These are phyloP conservation scores for Drosophila nigricruria DNA, from an alignment of 2,888 invertebrate species.

Conservation along the genomic window DNA sequence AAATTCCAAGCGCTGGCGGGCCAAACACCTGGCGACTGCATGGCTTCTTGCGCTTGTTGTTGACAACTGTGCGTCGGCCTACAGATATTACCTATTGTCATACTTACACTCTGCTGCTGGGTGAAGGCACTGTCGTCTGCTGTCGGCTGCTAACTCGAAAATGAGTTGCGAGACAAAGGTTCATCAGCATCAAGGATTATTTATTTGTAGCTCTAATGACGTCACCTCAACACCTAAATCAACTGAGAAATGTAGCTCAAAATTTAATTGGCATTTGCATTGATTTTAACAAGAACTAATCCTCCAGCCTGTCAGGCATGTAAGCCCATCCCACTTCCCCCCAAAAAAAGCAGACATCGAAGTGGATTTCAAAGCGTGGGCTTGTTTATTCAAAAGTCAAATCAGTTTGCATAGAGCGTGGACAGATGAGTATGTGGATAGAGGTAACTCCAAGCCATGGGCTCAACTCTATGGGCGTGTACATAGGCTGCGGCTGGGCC, in stretches of 20 bases:
- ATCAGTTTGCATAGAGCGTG: conserved; percentile 35
- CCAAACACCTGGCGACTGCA: conserved; percentile 48
- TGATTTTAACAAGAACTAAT: conserved; percentile 36
- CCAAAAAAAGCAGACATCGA: conserved; percentile 19
- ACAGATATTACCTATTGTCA: conserved; percentile 28
- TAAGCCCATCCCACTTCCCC: no score
- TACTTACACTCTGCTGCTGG: conserved; percentile 18
- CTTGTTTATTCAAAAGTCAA: conserved; percentile 26
- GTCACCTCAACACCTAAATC: conserved; percentile 55
- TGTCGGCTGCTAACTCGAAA: conserved; percentile 40
- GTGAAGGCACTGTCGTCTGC: conserved; percentile 40
- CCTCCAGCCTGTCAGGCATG: conserved; percentile 16
- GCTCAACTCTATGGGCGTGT: conserved; percentile 1
- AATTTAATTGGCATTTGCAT: conserved; percentile 68
- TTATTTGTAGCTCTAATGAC: conserved; percentile 42
- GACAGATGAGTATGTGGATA: conserved; percentile 8
- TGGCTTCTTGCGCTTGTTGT: conserved; percentile 42
- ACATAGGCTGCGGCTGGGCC: conserved; percentile 15
- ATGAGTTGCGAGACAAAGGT: conserved; percentile 13
- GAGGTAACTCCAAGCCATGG: conserved; percentile 39
- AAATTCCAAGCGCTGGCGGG: conserved; percentile 11
- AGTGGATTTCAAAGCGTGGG: conserved; percentile 14
- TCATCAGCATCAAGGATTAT: conserved; percentile 12
- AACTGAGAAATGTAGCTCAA: conserved; percentile 59
- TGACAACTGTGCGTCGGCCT: conserved; percentile 54